Conservation (phyloP, 92 coral and sea anemone species). For the Meandrina meandrites region DNA sequence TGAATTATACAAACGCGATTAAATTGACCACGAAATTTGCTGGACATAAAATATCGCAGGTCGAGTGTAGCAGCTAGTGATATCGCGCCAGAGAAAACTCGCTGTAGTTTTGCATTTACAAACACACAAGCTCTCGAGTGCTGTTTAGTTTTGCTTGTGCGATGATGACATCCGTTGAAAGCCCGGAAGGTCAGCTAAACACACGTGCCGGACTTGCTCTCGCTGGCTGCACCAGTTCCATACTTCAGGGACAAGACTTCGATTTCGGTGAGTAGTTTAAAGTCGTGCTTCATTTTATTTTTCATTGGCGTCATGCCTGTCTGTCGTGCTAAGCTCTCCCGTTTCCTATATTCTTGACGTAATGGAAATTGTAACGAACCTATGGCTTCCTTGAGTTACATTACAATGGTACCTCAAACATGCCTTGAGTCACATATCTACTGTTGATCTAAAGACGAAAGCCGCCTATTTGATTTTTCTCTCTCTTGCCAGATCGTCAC, state of each 20-base stretch:
- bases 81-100: slow-evolving; percentile 5
- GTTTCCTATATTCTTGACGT: slow-evolving; percentile 57
- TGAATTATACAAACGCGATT: background rate
- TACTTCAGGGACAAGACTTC: slow-evolving; percentile 71
- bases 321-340: slow-evolving; percentile 34
- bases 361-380: slow-evolving; percentile 59
- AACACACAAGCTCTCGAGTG: slow-evolving; percentile 33
- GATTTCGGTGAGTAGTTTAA: slow-evolving; percentile 66
- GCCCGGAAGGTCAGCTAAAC: slow-evolving; percentile 67
- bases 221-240: slow-evolving; percentile 46
- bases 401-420: slow-evolving; percentile 39
- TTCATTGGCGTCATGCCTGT: slow-evolving; percentile 13
- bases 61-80: slow-evolving; percentile 15
- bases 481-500: slow-evolving; percentile 68
- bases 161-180: slow-evolving; percentile 68
- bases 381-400: slow-evolving; percentile 29
- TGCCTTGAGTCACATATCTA: slow-evolving; percentile 40
- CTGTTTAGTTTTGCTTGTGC: slow-evolving; percentile 49
- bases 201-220: slow-evolving; percentile 69
- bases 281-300: background rate
- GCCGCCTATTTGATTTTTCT: slow-evolving; percentile 23
- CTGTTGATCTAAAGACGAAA: slow-evolving; percentile 2
- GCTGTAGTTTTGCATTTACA: slow-evolving; percentile 14
- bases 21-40: slow-evolving; percentile 43
- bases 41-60: slow-evolving; percentile 30